Evolutionary conservation across 2,113 vertebrate genomes (phyloP).

Genomic region (Fregetta grallaria): DNA sequence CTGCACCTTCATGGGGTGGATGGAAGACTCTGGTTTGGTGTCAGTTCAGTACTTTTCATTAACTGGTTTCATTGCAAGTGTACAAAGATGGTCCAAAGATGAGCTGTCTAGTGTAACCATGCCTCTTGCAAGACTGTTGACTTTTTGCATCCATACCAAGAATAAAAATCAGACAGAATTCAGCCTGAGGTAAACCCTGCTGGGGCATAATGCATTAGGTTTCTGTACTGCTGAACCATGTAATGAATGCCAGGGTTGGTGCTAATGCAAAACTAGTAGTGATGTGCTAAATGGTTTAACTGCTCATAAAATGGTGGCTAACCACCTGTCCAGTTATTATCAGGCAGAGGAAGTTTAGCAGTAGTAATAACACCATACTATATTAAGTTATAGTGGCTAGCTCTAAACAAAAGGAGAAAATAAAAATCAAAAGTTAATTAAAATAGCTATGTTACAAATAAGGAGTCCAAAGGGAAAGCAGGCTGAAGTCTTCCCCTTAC

Average conservation of each 20-base stretch:
- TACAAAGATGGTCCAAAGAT: background rate
- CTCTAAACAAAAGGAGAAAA: background rate
- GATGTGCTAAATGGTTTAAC: constrained; percentile 55
- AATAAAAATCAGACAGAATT: background rate
- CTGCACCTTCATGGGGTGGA: background rate
- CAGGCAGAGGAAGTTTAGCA: background rate
- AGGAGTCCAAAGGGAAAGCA: background rate
- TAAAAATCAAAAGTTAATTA: background rate
- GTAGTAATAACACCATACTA: background rate
- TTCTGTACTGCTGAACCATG: background rate
- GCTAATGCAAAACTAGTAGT: constrained; percentile 36
- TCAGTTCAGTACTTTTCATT: background rate
- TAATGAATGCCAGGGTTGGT: constrained; percentile 44
- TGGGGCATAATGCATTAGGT: background rate
- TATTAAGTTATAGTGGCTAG: background rate
- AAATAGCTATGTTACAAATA: background rate
- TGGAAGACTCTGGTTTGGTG: background rate
- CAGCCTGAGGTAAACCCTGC: constrained; percentile 12
- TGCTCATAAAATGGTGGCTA: constrained; percentile 40
- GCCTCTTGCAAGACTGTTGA: background rate
- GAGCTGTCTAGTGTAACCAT: background rate
- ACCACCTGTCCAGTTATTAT: constrained; percentile 26
- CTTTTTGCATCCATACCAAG: background rate
- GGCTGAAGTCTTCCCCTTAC: background rate
- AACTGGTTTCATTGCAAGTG: background rate